phyloP scores from a whole-genome alignment of 1,140 invertebrate species.

The Lepidurus arcticus region DNA sequence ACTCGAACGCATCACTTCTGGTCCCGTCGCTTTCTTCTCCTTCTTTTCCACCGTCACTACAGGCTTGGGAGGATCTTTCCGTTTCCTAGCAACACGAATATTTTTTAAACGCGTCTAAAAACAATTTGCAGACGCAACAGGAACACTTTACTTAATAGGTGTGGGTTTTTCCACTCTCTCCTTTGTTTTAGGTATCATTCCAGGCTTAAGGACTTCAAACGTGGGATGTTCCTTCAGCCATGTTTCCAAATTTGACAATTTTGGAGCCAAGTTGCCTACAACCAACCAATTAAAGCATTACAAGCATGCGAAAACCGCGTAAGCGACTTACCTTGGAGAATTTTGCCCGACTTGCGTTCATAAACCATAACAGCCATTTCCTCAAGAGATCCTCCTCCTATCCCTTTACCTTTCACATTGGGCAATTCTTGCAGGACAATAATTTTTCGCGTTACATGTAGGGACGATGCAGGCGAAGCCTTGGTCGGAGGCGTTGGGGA shows the following conservation, averaged over 20 bases:
- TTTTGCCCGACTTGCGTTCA: slow-evolving; percentile 67
- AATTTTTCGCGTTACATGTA: slow-evolving; percentile 23
- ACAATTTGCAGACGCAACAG: not conserved
- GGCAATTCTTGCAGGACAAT: not conserved
- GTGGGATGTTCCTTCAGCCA: slow-evolving; percentile 82
- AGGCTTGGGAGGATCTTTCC: not conserved
- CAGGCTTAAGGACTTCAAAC: slow-evolving; percentile 70
- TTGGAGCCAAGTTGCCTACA: slow-evolving; percentile 67
- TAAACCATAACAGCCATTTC: slow-evolving; percentile 60
- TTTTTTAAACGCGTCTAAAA: not conserved
- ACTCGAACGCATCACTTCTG: slow-evolving; percentile 69
- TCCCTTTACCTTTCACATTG: not conserved
- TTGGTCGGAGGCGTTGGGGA: not conserved
- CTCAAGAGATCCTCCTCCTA: not conserved
- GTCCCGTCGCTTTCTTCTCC: slow-evolving; percentile 43
- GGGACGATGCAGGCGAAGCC: slow-evolving; percentile 26
- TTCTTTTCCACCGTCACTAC: slow-evolving; percentile 6
- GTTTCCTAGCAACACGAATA: not conserved
- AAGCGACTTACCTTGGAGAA: slow-evolving; percentile 54
- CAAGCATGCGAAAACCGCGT: not conserved
- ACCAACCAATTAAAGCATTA: slow-evolving; percentile 28
- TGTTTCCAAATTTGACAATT: slow-evolving; percentile 63
- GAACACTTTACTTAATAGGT: not conserved
- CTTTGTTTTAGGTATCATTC: slow-evolving; percentile 42
- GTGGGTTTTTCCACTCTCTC: slow-evolving; percentile 16